phyloP scores from a whole-genome alignment of 1,140 invertebrate species.

The Elymnias hypermnestra region DNA sequence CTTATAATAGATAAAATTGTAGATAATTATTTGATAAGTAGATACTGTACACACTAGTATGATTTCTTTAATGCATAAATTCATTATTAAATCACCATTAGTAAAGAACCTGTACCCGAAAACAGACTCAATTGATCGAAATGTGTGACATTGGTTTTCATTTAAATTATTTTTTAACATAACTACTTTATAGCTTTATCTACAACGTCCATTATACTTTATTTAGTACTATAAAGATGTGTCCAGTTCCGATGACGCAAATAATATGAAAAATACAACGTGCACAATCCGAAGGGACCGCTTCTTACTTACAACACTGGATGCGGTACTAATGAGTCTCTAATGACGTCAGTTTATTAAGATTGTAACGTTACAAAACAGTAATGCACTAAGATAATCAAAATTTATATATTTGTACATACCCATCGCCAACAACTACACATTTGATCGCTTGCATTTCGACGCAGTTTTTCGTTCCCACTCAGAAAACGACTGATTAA shows the following conservation, averaged over 20 bases:
- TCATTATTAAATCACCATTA: too few relatives aligned
- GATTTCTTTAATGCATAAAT: too few relatives aligned
- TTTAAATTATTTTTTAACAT: too few relatives aligned
- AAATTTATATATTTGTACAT: slow-evolving; percentile 62
- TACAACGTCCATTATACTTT: too few relatives aligned
- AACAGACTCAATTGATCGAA: too few relatives aligned
- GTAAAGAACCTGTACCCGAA: too few relatives aligned
- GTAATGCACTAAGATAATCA: slow-evolving; percentile 4
- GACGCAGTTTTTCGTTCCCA: slow-evolving; percentile 39
- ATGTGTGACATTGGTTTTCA: too few relatives aligned
- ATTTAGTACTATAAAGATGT: too few relatives aligned
- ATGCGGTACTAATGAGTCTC: slow-evolving; percentile 31
- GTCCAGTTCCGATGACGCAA: too few relatives aligned
- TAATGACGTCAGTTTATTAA: slow-evolving; percentile 59
- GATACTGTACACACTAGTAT: too few relatives aligned
- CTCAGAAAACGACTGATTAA: slow-evolving; percentile 45
- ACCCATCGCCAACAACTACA: slow-evolving; percentile 96
- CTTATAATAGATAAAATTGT: too few relatives aligned
- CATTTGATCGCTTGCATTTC: slow-evolving; percentile 96
- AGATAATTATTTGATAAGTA: not conserved
- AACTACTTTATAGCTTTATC: too few relatives aligned
- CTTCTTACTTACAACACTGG: slow-evolving; percentile 28
- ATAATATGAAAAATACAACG: slow-evolving; percentile 8
- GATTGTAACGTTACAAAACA: slow-evolving; percentile 27
- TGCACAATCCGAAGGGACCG: slow-evolving; percentile 11